Evolutionary conservation across 2,888 invertebrate species (phyloP), one percentile per base, ranked within the genome.

Genomic region (Stenodera caucasica): DNA sequence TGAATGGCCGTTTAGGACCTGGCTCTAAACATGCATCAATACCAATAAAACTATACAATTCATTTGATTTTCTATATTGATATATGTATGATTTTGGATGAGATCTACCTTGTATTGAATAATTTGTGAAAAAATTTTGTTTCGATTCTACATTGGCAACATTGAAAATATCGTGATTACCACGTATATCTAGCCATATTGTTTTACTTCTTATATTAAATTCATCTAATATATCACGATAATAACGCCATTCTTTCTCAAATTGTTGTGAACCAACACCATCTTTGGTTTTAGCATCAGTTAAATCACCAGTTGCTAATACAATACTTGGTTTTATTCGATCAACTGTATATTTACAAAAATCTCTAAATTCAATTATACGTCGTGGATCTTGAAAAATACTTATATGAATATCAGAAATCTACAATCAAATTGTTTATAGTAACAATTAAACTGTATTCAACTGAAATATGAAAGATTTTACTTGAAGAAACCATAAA

Each of bases 121-220:
- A 94, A 70, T 89, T 88, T 67, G 84, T 83, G 77, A 86, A 94
- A 76, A 86, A 91, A 79, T 94, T 95, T 67, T 88, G 85, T 70
- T 85, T 82, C 6, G 91, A 88, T 64, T 86, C 81, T 52, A 86
- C 77, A 69, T 85, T 84, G 61, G 87, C 85, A 32, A 94, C 90
- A 80, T 94, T 92, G 81, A 96, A 95, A 78, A 92, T 92, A 85
- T 96, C 94, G 85, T 95, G 95, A 84, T 95, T 95, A 78, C 96
- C 96, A 79, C 95, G 84, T 65, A 94, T 90, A 81, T 96, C 96
- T 62, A 96, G 81, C 94, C 95, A 96, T 30, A 86, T 81, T 2
- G 92, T 92, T 74, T 86, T 86, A 45, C 88, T 82, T 53, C 82
- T 82, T 23, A 92, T 85, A 69, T 85, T 84, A 49, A 87, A 86